Base-by-base conservation (phyloP, 2,113 vertebrate genomes). In the human (Homo sapiens) region DNA sequence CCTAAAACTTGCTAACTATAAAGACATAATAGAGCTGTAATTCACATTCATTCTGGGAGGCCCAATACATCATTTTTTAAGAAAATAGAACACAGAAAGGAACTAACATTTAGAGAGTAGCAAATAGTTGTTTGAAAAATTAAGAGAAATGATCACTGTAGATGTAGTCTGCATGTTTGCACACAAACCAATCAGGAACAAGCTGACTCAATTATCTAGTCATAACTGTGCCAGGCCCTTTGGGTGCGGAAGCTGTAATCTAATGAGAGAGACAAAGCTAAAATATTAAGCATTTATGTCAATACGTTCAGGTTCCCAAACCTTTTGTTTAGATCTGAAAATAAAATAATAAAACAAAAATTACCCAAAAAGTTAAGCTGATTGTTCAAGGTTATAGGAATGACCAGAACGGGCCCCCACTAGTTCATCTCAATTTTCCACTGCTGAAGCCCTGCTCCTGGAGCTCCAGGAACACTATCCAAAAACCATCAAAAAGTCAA, bases 21-120 rank as follows among this genome's bases (percentile, higher is more conserved):
- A 93, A 97, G 70, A 94, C 78, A 96, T 86, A 68, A 68, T 70
- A 27, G 78, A 70, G 85, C 17, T 78, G 25, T 95, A 88, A 68
- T 76, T 97, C 70, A 45, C 14, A 70, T 79, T 93, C 23, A 76
- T 85, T 84, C 70, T 93, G 80, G 75, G 90, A 92, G 73, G 68
- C 81, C 75, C 13, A 95, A 64, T 59, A 23, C 32, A 84, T 38
- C 9, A 27, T 90, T 87, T 89, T 96, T 94, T 25, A 88, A 85
- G 38, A 91, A 94, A 96, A 92, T 70, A 91, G 79, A 81, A 32
- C 59, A 48, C 32, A 84, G 92, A 86, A 50, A 94, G 22, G 50
- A 92, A 87, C 38, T 73, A 80, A 50, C 35, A 22, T 96, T 59
- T 81, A 94, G 90, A 73, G 16, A 48, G 17, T 30, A 64, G 18